Percentiles rank a stretch among this genome's conserved stretches.
phyloP scores from a whole-genome alignment of 2,113 vertebrate species.

The Lepidothrix coronata region DNA sequence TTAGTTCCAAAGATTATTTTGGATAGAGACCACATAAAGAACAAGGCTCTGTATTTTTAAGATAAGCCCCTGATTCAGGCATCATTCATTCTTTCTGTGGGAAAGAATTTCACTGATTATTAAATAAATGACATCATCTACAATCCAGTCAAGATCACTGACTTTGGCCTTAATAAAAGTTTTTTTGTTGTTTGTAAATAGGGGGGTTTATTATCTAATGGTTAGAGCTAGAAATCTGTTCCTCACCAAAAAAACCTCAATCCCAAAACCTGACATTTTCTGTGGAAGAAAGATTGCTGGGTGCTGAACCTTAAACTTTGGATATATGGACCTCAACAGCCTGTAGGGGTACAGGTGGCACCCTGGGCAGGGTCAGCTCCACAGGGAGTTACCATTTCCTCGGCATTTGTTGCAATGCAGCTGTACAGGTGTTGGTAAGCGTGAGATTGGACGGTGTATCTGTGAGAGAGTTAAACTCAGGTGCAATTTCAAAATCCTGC shows the following conservation, averaged over 20 bases:
- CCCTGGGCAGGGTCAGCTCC: background rate
- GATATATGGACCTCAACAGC: background rate
- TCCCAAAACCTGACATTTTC: background rate
- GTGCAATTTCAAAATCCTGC: background rate
- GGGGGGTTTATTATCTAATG: background rate
- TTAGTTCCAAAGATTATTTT: background rate
- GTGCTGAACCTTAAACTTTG: background rate
- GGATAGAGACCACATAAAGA: background rate
- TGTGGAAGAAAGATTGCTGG: background rate
- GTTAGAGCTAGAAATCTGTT: background rate
- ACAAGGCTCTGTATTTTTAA: background rate
- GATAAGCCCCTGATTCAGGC: background rate
- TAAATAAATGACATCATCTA: constrained; percentile 30
- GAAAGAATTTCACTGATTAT: background rate
- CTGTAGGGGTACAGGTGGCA: background rate
- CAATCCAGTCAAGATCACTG: background rate
- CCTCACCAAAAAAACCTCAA: background rate
- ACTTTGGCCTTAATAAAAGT: background rate
- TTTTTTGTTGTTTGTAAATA: background rate
- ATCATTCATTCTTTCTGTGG: background rate
- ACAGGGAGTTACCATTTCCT: background rate
- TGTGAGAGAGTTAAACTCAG: background rate
- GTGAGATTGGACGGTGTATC: background rate
- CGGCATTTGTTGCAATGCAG: background rate
- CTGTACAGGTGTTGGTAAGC: background rate